Conservation (phyloP, 1,140 invertebrate species). For the Pseudachorutes palmiensis region DNA sequence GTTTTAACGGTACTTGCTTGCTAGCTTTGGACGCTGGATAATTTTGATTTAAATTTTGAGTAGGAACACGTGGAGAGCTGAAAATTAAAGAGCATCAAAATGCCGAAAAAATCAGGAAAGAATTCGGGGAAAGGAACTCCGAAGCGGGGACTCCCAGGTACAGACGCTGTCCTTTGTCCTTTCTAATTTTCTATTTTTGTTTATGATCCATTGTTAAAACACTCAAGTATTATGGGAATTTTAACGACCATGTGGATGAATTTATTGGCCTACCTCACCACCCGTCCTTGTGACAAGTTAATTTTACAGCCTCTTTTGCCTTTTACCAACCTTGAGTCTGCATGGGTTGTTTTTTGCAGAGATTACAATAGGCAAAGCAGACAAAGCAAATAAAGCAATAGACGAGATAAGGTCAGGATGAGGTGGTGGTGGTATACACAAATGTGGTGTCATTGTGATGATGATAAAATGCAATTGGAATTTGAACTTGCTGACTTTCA, state of each 20-base stretch:
- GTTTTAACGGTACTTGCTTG: too few relatives aligned
- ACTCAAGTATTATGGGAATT: background rate
- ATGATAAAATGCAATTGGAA: too few relatives aligned
- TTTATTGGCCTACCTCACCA: background rate
- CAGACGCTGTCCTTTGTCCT: background rate
- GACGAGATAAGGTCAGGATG: too few relatives aligned
- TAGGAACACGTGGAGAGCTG: background rate
- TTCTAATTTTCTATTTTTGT: conserved; percentile 3
- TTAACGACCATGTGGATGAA: background rate
- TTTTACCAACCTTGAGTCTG: too few relatives aligned
- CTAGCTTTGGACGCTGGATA: too few relatives aligned
- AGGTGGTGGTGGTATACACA: too few relatives aligned
- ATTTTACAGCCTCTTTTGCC: background rate
- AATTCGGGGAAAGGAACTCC: conserved; percentile 29
- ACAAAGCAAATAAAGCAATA: too few relatives aligned
- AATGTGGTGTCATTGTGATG: too few relatives aligned
- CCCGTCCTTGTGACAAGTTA: background rate
- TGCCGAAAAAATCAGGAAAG: conserved; percentile 29
- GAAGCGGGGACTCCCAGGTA: conserved; percentile 26
- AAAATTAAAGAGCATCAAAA: conserved; percentile 18
- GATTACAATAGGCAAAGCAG: too few relatives aligned
- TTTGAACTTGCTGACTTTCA: too few relatives aligned
- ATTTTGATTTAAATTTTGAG: background rate
- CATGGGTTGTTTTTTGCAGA: too few relatives aligned
- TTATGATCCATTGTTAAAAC: conserved; percentile 8